These are phyloP conservation scores for Platycnemis pennipes DNA, from an alignment of 2,888 invertebrate species.

Conservation along the genomic window DNA sequence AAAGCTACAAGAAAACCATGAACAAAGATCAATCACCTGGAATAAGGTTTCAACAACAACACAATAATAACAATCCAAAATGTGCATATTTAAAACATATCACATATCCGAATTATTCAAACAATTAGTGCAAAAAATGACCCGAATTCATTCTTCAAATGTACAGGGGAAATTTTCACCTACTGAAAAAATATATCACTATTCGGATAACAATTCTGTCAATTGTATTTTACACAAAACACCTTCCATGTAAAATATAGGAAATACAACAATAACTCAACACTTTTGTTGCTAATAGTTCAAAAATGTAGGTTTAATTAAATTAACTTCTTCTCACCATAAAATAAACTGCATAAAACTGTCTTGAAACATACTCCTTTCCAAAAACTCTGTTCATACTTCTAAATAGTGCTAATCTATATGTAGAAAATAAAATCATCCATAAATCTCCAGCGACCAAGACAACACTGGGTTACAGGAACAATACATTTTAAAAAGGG, in stretches of 20 bases:
- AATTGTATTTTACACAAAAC: background rate
- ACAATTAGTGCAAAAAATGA: background rate
- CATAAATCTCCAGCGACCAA: no score
- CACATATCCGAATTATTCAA: background rate
- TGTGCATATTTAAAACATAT: background rate
- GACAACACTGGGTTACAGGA: no score
- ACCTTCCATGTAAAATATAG: background rate
- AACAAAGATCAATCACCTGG: background rate
- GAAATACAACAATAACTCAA: background rate
- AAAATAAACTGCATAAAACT: no score
- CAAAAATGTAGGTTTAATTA: background rate
- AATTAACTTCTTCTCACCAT: no score
- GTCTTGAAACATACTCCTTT: no score
- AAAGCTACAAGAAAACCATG: constrained; percentile 36
- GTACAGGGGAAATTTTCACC: background rate
- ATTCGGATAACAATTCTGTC: background rate
- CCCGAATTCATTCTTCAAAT: background rate
- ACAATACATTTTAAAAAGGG: no score
- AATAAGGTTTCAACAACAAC: background rate
- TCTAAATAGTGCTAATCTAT: no score
- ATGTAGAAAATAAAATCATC: no score
- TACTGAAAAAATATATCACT: background rate
- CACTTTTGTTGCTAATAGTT: background rate
- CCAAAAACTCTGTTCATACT: no score
- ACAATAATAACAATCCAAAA: background rate